phyloP scores from a whole-genome alignment of 1,140 invertebrate species.

The Lepidostoma basale region DNA sequence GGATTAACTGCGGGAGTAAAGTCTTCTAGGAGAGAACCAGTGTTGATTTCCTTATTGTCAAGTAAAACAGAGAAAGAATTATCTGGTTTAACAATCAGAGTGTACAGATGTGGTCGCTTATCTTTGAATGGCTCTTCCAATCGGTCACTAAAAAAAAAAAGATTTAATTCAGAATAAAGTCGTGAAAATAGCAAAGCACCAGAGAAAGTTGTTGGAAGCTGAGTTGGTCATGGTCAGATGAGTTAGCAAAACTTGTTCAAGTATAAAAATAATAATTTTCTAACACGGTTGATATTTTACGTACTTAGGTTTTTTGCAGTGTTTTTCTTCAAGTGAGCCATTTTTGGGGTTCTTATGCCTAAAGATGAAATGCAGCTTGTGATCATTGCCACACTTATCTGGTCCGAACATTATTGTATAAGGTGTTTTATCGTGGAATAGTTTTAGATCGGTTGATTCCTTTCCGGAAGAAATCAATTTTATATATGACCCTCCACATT shows the following conservation, averaged over 20 bases:
- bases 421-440: conserved; percentile 94
- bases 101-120: conserved; percentile 94
- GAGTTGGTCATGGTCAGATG: no score
- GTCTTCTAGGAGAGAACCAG: conserved; percentile 87
- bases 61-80: conserved; percentile 78
- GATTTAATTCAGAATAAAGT: no score
- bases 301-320: conserved; percentile 85
- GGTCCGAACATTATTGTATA: conserved; percentile 99
- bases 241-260: no score
- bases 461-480: conserved; percentile 82
- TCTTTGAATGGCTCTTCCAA: conserved; percentile 92
- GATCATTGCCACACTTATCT: conserved; percentile 97
- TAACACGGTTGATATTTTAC: conserved; percentile 27
- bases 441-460: conserved; percentile 74
- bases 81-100: conserved; percentile 86
- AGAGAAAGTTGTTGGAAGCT: no score
- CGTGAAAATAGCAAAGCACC: no score
- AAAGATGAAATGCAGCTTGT: conserved; percentile 98
- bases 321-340: conserved; percentile 87
- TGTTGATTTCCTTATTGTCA: conserved; percentile 81
- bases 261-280: neutral
- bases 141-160: conserved; percentile 65
- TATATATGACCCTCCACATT: conserved; percentile 97
- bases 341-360: conserved; percentile 94
- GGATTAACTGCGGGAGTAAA: conserved; percentile 95